phyloP scores from a whole-genome alignment of 2,888 invertebrate genomes.

The Cremastobaeus sp. region DNA sequence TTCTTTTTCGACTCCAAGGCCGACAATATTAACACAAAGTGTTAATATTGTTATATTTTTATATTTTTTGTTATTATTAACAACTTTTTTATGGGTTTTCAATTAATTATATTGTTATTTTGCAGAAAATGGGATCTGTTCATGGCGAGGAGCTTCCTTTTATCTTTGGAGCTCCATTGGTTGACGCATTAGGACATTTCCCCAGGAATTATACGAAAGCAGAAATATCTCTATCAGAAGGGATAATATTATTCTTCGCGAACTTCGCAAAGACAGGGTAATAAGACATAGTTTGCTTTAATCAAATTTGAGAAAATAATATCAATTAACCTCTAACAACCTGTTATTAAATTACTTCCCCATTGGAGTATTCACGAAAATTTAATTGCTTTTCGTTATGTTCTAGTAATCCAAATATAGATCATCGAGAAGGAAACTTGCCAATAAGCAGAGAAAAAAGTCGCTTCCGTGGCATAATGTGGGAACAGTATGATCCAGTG shows the following conservation, averaged over 20 bases:
- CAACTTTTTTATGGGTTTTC: too few relatives aligned
- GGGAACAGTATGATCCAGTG: constrained; percentile 95
- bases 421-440: constrained; percentile 87
- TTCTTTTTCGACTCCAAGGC: too few relatives aligned
- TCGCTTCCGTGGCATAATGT: constrained; percentile 89
- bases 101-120: too few relatives aligned
- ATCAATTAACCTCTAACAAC: too few relatives aligned
- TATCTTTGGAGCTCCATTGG: constrained; percentile 93
- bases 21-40: too few relatives aligned
- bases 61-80: background rate
- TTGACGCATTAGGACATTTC: constrained; percentile 90
- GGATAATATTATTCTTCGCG: constrained; percentile 91
- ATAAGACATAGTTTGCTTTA: too few relatives aligned
- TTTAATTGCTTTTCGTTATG: too few relatives aligned
- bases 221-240: constrained; percentile 91
- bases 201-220: constrained; percentile 92
- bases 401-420: constrained; percentile 88
- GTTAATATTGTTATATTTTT: too few relatives aligned
- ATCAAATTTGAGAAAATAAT: too few relatives aligned
- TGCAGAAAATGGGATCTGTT: constrained; percentile 92
- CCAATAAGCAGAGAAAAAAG: constrained; percentile 90
- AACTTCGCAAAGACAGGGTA: constrained; percentile 94
- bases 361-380: too few relatives aligned
- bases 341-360: constrained; percentile 2
- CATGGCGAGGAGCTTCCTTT: constrained; percentile 95